Evolutionary conservation across 2,797 vertebrate species (phyloP), one percentile per base, ranked within the genome.

Genomic region (Cynodonichthys magdalenae): DNA sequence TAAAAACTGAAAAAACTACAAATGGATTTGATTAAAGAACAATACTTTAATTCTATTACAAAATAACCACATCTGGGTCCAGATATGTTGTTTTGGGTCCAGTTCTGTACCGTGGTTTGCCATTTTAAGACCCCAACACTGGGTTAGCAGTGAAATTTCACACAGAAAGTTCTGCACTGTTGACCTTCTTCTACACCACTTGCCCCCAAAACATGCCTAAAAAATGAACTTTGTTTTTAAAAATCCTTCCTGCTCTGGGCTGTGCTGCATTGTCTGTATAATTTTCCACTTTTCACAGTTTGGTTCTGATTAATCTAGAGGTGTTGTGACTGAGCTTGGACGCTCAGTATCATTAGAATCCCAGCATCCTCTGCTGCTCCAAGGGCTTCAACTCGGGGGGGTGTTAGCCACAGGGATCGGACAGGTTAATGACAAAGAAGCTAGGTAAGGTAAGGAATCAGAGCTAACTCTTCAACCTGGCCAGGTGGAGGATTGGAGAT

Each of bases 261-360:
- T 46, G 20, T 45, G 51, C n/a, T 47, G 42, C 56, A 24, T 51
- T 61, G 50, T 58, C 48, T 53, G 46, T 59, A 55, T 20, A 50
- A 47, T 51, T 27, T 54, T 67, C n/a, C 17, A n/a, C 52, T 62
- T 18, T 31, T 76, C 68, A 68, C 57, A 53, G 18, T 56, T 58
- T 19, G 56, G 36, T 57, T 59, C 57, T 50, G 62, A 56, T 52
- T 41, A 65, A 50, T 75, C 54, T 20, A n/a, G 34, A 58, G 66
- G 66, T 60, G 61, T 54, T 60, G 73, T 76, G 61, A 67, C 69
- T 52, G 69, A 80, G 61, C 61, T 29, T 14, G 50, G 45, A 57
- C 75, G 77, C 70, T 67, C 75, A 61, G 58, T 44, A 55, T 69
- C 69, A 83, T 87, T 84, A 82, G 51, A 54, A 67, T 82, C 79